Evolutionary conservation across 2,797 vertebrate species (phyloP).

Genomic region (Lutra lutra): DNA sequence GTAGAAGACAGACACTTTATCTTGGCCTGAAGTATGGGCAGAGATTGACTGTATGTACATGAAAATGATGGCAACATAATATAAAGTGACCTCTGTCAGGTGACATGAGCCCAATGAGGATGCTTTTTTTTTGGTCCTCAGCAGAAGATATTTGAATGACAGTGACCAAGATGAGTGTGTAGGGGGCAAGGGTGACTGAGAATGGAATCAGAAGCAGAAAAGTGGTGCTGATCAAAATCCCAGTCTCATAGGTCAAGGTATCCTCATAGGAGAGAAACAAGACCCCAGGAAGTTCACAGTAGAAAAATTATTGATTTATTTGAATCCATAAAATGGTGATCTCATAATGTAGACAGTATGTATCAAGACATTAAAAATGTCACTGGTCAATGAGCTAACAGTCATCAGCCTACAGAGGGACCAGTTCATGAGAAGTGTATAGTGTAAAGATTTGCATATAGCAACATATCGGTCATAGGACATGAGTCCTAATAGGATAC

Average conservation of each 20-base stretch:
- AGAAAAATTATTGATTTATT: not conserved
- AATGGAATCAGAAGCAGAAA: not conserved
- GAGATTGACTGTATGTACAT: not conserved
- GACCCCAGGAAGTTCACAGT: not conserved
- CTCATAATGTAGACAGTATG: not conserved
- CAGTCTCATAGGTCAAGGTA: not conserved
- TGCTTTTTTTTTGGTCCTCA: not conserved
- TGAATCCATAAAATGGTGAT: not conserved
- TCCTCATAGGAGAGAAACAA: not conserved
- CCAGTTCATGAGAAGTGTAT: not conserved
- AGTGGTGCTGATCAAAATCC: not conserved
- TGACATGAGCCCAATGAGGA: not conserved
- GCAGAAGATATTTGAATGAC: not conserved
- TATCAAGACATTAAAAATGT: not conserved
- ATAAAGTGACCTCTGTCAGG: not conserved
- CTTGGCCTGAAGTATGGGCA: not conserved
- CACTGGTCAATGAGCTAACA: not conserved
- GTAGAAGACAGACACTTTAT: not conserved
- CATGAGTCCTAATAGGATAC: not conserved
- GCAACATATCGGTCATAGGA: not conserved
- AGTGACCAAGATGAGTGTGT: not conserved
- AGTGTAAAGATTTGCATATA: not conserved
- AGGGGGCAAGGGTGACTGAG: not conserved
- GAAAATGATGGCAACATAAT: not conserved
- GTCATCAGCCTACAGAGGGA: not conserved